Evolutionary conservation across 1,140 invertebrate species (phyloP).

Genomic region (Caenorhabditis briggsae): DNA sequence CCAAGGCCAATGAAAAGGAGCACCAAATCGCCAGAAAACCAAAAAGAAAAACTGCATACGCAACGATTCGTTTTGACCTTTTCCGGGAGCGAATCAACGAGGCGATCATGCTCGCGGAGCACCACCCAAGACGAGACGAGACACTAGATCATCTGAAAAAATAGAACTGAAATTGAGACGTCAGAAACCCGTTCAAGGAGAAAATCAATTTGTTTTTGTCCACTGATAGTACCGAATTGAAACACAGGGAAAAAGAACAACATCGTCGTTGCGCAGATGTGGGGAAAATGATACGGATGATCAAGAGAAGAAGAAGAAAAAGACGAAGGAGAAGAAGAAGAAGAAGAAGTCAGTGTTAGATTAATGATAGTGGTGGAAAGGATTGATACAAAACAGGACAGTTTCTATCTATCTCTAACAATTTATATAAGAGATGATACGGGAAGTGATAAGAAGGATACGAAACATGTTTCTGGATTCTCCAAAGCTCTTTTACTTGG

Average conservation of each 20-base stretch:
- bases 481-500: neutral
- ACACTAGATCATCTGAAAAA: slow-evolving; percentile 37
- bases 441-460: neutral
- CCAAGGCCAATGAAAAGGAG: slow-evolving; percentile 67
- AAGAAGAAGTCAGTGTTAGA: slow-evolving; percentile 14
- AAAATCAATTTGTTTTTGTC: slow-evolving; percentile 2
- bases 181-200: neutral
- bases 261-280: neutral
- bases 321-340: neutral
- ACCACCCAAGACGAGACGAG: neutral
- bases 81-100: slow-evolving; percentile 22
- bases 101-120: slow-evolving; percentile 50
- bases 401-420: slow-evolving; percentile 6
- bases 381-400: slow-evolving; percentile 47
- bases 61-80: neutral
- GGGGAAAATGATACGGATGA: slow-evolving; percentile 41
- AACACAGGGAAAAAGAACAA: slow-evolving; percentile 21
- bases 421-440: slow-evolving; percentile 34
- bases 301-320: slow-evolving; percentile 5
- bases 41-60: slow-evolving; percentile 61
- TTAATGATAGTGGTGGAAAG: neutral
- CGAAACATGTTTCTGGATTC: neutral
- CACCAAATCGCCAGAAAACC: slow-evolving; percentile 69
- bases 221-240: slow-evolving; percentile 9
- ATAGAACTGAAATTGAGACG: neutral